Percentiles rank a stretch among this genome's conserved stretches.
Conservation (phyloP, 1,140 invertebrate species). For the Drosophila nannoptera region DNA sequence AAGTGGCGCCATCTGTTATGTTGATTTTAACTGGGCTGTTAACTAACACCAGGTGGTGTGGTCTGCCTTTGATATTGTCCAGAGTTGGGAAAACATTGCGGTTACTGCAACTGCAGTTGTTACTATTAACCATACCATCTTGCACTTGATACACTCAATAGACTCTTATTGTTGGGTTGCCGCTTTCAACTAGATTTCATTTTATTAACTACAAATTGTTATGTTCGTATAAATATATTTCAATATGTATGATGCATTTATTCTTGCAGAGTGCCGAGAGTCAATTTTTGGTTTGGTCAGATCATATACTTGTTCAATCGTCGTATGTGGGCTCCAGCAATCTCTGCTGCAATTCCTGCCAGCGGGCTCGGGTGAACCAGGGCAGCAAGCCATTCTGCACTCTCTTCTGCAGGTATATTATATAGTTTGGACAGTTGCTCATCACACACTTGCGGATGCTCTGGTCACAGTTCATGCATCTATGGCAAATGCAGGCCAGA, state of each 20-base stretch:
- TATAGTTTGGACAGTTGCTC: neutral
- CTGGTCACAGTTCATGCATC: neutral
- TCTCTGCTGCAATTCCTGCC: slow-evolving; percentile 1
- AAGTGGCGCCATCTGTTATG: no score
- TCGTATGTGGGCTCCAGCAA: slow-evolving; percentile 11
- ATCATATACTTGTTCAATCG: neutral
- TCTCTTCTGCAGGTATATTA: neutral
- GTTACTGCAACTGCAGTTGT: no score
- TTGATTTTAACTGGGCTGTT: no score
- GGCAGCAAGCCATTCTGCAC: neutral
- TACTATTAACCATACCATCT: no score
- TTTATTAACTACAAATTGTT: slow-evolving; percentile 2
- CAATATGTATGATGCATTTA: neutral
- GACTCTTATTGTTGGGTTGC: neutral
- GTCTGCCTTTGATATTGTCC: no score
- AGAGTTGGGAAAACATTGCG: no score
- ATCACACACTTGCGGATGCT: neutral
- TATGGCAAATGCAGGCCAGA: neutral
- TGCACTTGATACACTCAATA: no score
- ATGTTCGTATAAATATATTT: slow-evolving; percentile 6
- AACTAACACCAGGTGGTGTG: no score
- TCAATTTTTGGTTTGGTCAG: neutral
- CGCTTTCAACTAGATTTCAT: neutral
- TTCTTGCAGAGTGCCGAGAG: neutral
- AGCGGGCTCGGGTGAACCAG: slow-evolving; percentile 10